Evolutionary conservation across 2,797 vertebrate species (phyloP), one percentile per base, ranked within the genome.

Genomic region (Sebastes matsubarae): DNA sequence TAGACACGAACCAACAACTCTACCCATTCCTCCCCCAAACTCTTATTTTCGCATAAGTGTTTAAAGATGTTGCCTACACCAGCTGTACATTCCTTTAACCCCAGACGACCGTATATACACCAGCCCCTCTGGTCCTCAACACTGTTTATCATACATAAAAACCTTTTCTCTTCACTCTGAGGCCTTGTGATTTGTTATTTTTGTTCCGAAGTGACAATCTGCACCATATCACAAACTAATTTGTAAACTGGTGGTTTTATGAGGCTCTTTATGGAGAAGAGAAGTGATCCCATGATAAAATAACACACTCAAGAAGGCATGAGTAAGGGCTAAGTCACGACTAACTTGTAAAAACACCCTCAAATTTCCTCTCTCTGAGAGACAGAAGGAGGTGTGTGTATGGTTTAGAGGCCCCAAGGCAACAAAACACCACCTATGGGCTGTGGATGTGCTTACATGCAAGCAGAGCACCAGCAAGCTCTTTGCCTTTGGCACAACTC

Each of bases 41-140:
- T 74, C 73, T 72, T 78, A 87, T 82, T 87, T 83, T 81, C 70
- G 71, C 73, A 42, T 90, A 92, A 92, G 84, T 90, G 87, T 84
- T 90, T 90, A 92, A 94, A 92, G 92, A 90, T 93, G 90, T 92
- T 88, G 42, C 83, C 74, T 55, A 74, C 58, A 77, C 74, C 87
- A 86, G 86, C 88, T 89, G 87, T 86, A 79, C 91, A 93, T 91
- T 94, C 84, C 82, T 90, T 72, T 83, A 87, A 82, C 68, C 81
- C 66, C 81, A 75, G 72, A 80, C 71, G 63, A 86, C n/a, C 1
- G 25, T 68, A 32, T 34, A 69, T 22, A 20, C 66, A 58, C 50
- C 12, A 29, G 42, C 77, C 60, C 34, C 65, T 68, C 6, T 3
- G 12, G 58, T 14, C 72, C 65, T 59, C 22, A 14, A 25, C 27